Conservation (phyloP, 2,797 vertebrate species). For the Coregonus ussuriensis region DNA sequence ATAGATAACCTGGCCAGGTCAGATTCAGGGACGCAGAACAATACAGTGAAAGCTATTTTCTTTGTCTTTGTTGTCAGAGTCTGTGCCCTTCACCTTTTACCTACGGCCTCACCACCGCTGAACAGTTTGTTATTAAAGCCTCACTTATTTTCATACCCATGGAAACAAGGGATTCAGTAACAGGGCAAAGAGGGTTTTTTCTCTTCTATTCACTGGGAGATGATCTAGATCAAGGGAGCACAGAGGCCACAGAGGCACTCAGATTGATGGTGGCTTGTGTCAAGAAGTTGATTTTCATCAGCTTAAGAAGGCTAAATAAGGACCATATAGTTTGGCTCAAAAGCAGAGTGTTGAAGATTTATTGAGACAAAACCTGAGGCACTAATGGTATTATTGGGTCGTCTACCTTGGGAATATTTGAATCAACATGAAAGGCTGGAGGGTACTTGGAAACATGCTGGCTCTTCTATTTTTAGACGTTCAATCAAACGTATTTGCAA, state of each 20-base stretch:
- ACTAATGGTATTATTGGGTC: constrained; percentile 17
- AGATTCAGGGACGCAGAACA: background rate
- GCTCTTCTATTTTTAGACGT: background rate
- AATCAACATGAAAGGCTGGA: constrained; percentile 11
- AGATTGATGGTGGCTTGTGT: constrained; percentile 18
- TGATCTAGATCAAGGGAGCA: constrained; percentile 42
- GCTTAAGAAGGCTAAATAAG: constrained; percentile 32
- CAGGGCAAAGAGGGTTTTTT: background rate
- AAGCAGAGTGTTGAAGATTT: constrained; percentile 23
- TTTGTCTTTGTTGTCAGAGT: background rate
- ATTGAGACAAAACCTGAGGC: constrained; percentile 12
- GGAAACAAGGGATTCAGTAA: constrained; percentile 27
- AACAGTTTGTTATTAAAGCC: constrained; percentile 36
- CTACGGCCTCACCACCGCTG: background rate
- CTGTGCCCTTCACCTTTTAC: background rate
- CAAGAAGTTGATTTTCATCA: constrained; percentile 16
- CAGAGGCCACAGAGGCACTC: constrained; percentile 24
- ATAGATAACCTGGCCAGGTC: background rate
- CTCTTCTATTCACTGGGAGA: constrained; percentile 29
- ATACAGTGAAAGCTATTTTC: background rate
- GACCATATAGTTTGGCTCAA: constrained; percentile 30
- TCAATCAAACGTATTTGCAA: background rate
- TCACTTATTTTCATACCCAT: constrained; percentile 16
- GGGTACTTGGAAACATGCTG: background rate
- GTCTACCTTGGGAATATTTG: constrained; percentile 9